A percentile compares a stretch with the other conserved stretches of the same genome.
Conservation (phyloP, 2,797 vertebrate genomes). For the Onychomys torridus region DNA sequence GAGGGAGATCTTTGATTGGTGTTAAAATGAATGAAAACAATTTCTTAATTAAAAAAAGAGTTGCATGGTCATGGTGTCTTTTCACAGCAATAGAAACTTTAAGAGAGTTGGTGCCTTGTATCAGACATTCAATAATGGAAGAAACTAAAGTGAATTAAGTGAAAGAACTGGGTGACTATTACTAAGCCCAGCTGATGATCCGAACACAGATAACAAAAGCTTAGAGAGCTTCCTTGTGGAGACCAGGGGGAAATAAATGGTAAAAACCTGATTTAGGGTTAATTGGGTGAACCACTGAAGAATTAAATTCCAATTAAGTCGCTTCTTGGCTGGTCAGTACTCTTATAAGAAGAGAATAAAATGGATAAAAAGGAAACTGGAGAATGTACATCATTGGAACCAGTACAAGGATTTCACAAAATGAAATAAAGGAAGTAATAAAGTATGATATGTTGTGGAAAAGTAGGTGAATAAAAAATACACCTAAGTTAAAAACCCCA, state of each 20-base stretch:
- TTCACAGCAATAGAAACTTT: neutral
- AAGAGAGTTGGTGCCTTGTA: neutral
- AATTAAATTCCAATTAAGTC: neutral
- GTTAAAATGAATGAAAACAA: no score
- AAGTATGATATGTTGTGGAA: neutral
- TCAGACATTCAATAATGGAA: slow-evolving; percentile 23
- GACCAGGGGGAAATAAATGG: no score
- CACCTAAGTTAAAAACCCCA: neutral
- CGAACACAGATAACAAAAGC: neutral
- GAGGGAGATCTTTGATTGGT: no score
- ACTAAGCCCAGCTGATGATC: neutral
- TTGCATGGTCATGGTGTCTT: neutral
- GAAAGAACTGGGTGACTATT: neutral
- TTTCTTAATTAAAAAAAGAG: no score
- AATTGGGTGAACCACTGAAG: neutral
- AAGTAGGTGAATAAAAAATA: neutral
- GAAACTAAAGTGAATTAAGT: neutral
- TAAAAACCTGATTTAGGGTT: neutral
- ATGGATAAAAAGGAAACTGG: neutral
- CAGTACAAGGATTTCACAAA: neutral
- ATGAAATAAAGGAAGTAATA: neutral
- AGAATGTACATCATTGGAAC: neutral
- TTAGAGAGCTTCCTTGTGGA: neutral
- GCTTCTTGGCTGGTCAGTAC: neutral
- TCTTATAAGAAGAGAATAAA: neutral